Evolutionary conservation across 2,888 invertebrate genomes (phyloP), one percentile per base, ranked within the genome.

Genomic region (Agrypnus murinus): DNA sequence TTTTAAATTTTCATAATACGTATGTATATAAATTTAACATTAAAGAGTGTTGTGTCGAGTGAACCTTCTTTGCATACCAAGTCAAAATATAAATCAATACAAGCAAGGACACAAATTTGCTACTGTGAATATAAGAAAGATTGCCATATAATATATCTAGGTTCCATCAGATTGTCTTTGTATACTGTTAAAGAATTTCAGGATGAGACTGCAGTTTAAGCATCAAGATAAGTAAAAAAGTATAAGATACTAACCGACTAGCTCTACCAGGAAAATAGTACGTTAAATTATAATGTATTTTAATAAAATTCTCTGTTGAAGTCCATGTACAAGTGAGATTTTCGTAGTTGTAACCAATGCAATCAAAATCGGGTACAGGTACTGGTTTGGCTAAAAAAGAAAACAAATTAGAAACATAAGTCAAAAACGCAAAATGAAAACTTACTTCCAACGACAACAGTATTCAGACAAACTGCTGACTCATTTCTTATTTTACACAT

Each of bases 261-360:
- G 84, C 82, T 43, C 87, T 81, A 14, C 85, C 84, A 2, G 84
- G 83, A 60, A 88, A 80, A 69, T 80, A 82, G 76, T 87, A 90
- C 6, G 81, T 81, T 55, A 91, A 78, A 32, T 84, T 84, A 78
- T 91, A 92, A 6, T 81, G 83, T 0, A 92, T 92, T 15, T 81
- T 80, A 9, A 92, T 84, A 73, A 87, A 89, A 83, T 90, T 86
- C 25, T 87, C 79, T 0, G 90, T 90, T 50, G 88, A 86, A 0
- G 88, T 89, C 92, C 95, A 96, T 1, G 90, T 88, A 81, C 96
- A 96, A 10, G 89, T 91, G 76, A 96, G 85, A 77, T 89, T 89
- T 62, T 92, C 89, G 86, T 93, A 92, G 82, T 95, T 93, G 74
- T 89, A 86, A 9, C 94, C 92, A 57, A 91, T 85, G 81, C 96